Conservation (phyloP, 2,113 vertebrate species). For the Recurvirostra avosetta region DNA sequence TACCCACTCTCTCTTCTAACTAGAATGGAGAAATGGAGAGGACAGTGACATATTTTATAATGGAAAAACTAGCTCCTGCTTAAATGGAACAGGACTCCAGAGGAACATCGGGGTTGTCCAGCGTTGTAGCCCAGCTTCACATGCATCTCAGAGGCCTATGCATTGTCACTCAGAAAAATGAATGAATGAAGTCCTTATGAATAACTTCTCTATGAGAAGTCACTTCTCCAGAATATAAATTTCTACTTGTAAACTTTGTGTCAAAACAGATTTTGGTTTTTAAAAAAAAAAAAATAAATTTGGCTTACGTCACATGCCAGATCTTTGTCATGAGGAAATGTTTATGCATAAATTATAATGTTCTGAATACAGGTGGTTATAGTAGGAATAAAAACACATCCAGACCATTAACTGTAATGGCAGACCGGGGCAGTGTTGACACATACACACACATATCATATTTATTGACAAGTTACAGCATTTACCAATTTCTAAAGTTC, state of each 20-base stretch:
- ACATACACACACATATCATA: background rate
- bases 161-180: background rate
- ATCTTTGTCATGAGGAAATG: background rate
- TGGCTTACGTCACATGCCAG: background rate
- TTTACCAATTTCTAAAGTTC: constrained; percentile 26
- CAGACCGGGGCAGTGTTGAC: background rate
- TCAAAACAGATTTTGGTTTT: background rate
- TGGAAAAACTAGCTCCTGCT: background rate
- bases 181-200: background rate
- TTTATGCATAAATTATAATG: background rate
- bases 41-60: background rate
- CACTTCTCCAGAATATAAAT: background rate
- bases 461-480: background rate
- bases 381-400: background rate
- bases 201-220: background rate
- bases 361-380: background rate
- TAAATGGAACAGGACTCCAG: background rate
- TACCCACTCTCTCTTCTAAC: background rate
- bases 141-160: background rate
- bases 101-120: background rate
- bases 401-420: background rate
- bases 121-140: background rate
- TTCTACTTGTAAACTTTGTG: background rate
- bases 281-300: background rate
- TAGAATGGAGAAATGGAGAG: background rate